Conservation (phyloP, 2,797 vertebrate species). For the Manis pentadactyla region DNA sequence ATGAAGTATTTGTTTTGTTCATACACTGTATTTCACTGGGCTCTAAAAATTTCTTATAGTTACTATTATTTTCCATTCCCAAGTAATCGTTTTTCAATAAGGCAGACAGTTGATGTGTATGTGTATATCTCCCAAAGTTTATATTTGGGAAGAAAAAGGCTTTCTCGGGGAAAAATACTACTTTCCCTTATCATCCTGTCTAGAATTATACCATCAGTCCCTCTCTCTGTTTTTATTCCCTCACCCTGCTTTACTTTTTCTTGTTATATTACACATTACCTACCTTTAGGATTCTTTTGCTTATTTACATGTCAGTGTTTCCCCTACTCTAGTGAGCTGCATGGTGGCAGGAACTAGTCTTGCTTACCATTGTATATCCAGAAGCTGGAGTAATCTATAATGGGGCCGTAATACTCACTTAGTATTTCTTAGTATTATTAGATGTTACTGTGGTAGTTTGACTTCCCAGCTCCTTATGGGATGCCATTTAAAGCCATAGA, state of each 20-base stretch:
- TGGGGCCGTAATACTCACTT: background rate
- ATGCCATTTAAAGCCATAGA: background rate
- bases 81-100: background rate
- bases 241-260: background rate
- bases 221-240: background rate
- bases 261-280: background rate
- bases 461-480: background rate
- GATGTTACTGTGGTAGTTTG: background rate
- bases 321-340: background rate
- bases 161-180: background rate
- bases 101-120: background rate
- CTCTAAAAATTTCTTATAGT: background rate
- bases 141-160: background rate
- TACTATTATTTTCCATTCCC: background rate
- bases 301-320: background rate
- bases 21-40: background rate
- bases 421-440: background rate
- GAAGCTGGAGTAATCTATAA: background rate
- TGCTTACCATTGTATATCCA: background rate
- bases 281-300: background rate
- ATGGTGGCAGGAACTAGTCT: background rate
- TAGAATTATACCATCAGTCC: background rate
- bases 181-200: background rate
- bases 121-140: background rate
- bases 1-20: slow-evolving; percentile 1